Evolutionary conservation across 2,888 invertebrate species (phyloP).

Genomic region (Temnothorax ravouxi): DNA sequence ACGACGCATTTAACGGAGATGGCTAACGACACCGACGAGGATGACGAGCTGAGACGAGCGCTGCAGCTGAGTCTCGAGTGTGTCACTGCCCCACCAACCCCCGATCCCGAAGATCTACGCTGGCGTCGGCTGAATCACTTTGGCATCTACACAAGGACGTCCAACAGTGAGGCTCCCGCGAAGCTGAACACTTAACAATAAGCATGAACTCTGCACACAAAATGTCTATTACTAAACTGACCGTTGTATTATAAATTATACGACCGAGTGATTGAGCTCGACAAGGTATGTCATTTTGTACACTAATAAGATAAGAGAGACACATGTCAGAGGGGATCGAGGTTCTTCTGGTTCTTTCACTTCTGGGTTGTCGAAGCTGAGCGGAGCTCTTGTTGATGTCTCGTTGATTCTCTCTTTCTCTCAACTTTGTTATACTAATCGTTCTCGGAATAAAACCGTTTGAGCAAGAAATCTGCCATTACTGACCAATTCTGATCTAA

Average conservation of each 20-base stretch:
- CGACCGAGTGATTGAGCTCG: conserved; percentile 65
- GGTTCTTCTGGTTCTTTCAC: neutral
- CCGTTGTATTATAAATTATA: conserved; percentile 73
- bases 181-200: conserved; percentile 84
- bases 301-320: conserved; percentile 66
- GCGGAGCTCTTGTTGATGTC: conserved; percentile 3
- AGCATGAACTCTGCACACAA: conserved; percentile 47
- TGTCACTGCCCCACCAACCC: conserved; percentile 83
- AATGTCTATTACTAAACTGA: conserved; percentile 68
- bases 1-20: conserved; percentile 58
- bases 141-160: conserved; percentile 75
- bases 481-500: neutral
- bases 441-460: conserved; percentile 54
- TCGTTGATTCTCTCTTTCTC: conserved; percentile 11
- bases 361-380: neutral
- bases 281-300: conserved; percentile 72
- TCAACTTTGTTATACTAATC: conserved; percentile 61
- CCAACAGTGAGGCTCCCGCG: conserved; percentile 79
- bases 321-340: conserved; percentile 1
- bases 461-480: conserved; percentile 32
- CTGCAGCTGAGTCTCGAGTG: conserved; percentile 87
- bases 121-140: conserved; percentile 82
- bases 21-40: conserved; percentile 81
- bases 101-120: conserved; percentile 83
- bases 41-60: conserved; percentile 87